Conservation (phyloP, 1,140 invertebrate species). For the Hyles euphorbiae region DNA sequence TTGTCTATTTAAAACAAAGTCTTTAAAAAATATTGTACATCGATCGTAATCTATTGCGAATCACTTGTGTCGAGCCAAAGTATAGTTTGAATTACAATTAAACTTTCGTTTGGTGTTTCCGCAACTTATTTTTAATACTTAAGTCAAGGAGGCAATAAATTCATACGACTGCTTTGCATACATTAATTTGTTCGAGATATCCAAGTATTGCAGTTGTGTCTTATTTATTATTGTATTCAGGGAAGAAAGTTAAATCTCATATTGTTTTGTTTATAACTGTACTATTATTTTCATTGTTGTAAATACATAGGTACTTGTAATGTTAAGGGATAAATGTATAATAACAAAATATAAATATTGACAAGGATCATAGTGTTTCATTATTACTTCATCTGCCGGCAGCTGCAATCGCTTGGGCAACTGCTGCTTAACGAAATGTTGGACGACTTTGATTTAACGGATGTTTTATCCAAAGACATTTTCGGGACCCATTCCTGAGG, state of each 20-base stretch:
- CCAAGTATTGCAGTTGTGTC: no score
- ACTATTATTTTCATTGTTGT: constrained; percentile 38
- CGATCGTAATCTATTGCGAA: constrained; percentile 30
- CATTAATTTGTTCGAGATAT: no score
- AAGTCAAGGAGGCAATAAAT: no score
- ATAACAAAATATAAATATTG: constrained; percentile 67
- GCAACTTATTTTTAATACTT: not conserved
- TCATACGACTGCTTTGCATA: constrained; percentile 27
- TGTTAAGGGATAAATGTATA: constrained; percentile 66
- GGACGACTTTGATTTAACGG: constrained; percentile 10
- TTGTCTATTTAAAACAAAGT: not conserved
- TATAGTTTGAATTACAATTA: constrained; percentile 19
- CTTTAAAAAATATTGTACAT: constrained; percentile 8
- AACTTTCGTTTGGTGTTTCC: constrained; percentile 1
- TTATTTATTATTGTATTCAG: constrained; percentile 17
- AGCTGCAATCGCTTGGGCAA: constrained; percentile 2
- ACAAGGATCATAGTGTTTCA: constrained; percentile 22
- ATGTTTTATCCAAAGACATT: constrained; percentile 1
- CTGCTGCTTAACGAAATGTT: not conserved
- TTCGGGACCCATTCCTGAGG: constrained; percentile 16
- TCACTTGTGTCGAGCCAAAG: constrained; percentile 60
- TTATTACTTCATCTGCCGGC: constrained; percentile 11
- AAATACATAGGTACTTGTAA: constrained; percentile 62
- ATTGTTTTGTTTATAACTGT: constrained; percentile 60
- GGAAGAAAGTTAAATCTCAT: constrained; percentile 44